These are phyloP conservation scores for Notodonta ziczac DNA, from an alignment of 2,888 invertebrate species.

Conservation along the genomic window DNA sequence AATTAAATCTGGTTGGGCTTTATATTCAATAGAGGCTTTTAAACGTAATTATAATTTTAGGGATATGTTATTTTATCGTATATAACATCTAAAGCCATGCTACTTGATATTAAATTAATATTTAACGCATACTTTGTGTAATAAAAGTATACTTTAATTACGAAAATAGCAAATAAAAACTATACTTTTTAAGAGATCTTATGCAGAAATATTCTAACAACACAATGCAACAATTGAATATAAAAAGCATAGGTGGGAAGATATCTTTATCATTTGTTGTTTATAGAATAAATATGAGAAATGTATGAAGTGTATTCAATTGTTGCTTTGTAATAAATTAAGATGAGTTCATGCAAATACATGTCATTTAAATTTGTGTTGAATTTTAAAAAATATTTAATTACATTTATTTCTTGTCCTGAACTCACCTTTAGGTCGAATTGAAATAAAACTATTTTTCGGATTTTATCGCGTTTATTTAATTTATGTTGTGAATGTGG, in stretches of 20 bases:
- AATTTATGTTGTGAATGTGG: too few relatives aligned
- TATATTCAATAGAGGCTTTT: conserved; percentile 15
- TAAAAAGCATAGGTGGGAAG: neutral
- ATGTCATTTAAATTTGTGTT: neutral
- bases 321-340: conserved; percentile 12
- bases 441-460: too few relatives aligned
- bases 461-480: too few relatives aligned
- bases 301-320: conserved; percentile 9
- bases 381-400: too few relatives aligned
- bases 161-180: too few relatives aligned
- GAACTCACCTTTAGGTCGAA: conserved; percentile 20
- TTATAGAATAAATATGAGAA: too few relatives aligned
- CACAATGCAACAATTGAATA: conserved; percentile 12
- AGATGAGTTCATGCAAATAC: conserved; percentile 10
- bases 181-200: too few relatives aligned
- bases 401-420: neutral
- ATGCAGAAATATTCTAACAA: too few relatives aligned
- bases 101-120: conserved; percentile 14
- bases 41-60: neutral
- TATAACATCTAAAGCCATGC: conserved; percentile 58
- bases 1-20: conserved; percentile 15
- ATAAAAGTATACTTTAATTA: too few relatives aligned
- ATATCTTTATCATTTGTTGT: too few relatives aligned
- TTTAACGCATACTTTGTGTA: too few relatives aligned
- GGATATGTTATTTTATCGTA: conserved; percentile 9